Evolutionary conservation across 1,140 invertebrate genomes (phyloP), one percentile per base, ranked within the genome.

Genomic region (Drosophila tropicalis): DNA sequence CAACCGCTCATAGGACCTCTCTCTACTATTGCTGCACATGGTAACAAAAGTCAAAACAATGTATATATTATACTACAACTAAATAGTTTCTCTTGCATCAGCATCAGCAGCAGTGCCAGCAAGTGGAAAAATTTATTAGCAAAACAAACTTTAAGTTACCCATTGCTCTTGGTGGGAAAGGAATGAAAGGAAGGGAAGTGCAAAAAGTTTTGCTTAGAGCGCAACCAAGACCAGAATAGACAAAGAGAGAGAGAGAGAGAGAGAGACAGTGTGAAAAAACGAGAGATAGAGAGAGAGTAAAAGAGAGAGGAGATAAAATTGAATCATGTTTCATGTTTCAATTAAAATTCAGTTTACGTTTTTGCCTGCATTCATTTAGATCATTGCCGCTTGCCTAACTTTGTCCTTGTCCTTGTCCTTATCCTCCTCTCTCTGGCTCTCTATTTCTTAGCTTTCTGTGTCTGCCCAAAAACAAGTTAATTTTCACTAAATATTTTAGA

Each of bases 261-360:
- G 22, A 22, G 3, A 22, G 22, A 22, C 22, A 22, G 22, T 2
- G 22, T 22, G 19, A 1, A 22, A 47, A n/a, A n/a, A n/a, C n/a
- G 17, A 47, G 7, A 47, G 44, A 0, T 1, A 41, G 40, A 41
- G 44, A 47, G 13, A 19, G 17, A 51, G 17, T 22, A 2, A 51
- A 17, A 22, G 19, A 19, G 44, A 51, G 47, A 58, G 56, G 55
- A 13, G 39, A 39, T 19, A 44, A 62, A 77, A 77, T 76, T 77
- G 62, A 77, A 77, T 77, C 67, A 77, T 70, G 66, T 55, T 64
- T 61, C 67, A 64, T 76, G 74, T 66, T 77, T 77, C 74, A 77
- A 77, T 77, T 77, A 71, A 77, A 77, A 77, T 77, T 77, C 75
- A 65, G 75, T 77, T 71, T 44, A 67, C 67, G 75, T 71, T 70